Evolutionary conservation across 2,888 invertebrate species (phyloP).

Genomic region (Pyrochroa serraticornis): DNA sequence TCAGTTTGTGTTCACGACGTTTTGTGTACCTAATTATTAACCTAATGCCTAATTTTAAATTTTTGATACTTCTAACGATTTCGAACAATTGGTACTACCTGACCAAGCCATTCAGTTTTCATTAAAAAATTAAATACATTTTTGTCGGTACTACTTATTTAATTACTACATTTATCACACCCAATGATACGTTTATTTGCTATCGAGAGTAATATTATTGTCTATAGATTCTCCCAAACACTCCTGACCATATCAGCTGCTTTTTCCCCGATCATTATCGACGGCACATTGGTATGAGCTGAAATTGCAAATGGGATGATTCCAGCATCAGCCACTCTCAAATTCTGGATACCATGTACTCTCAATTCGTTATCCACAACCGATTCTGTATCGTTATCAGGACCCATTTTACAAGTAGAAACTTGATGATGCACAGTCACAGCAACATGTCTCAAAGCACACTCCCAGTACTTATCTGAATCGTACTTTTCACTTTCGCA

Average conservation of each 20-base stretch:
- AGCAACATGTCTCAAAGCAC: slow-evolving; percentile 61
- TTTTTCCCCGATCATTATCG: slow-evolving; percentile 72
- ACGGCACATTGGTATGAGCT: slow-evolving; percentile 71
- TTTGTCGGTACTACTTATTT: no score
- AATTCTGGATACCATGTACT: slow-evolving; percentile 65
- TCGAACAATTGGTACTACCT: no score
- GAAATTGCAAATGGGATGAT: slow-evolving; percentile 70
- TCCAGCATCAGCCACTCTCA: slow-evolving; percentile 73
- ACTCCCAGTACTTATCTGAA: slow-evolving; percentile 72
- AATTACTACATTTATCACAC: no score
- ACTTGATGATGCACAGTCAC: slow-evolving; percentile 67
- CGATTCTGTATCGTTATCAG: slow-evolving; percentile 60
- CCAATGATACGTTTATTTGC: no score
- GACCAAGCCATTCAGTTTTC: no score
- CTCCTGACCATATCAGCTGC: slow-evolving; percentile 59
- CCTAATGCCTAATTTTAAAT: no score
- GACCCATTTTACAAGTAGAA: slow-evolving; percentile 75
- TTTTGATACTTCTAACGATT: no score
- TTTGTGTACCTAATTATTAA: no score
- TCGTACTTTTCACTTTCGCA: slow-evolving; percentile 62
- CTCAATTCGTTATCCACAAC: slow-evolving; percentile 58
- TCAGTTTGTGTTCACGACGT: no score
- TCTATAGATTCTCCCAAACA: no score
- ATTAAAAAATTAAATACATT: no score
- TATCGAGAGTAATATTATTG: no score